Evolutionary conservation across 2,113 vertebrate genomes (phyloP), one percentile per base, ranked within the genome.

Genomic region (Thomomys bottae): DNA sequence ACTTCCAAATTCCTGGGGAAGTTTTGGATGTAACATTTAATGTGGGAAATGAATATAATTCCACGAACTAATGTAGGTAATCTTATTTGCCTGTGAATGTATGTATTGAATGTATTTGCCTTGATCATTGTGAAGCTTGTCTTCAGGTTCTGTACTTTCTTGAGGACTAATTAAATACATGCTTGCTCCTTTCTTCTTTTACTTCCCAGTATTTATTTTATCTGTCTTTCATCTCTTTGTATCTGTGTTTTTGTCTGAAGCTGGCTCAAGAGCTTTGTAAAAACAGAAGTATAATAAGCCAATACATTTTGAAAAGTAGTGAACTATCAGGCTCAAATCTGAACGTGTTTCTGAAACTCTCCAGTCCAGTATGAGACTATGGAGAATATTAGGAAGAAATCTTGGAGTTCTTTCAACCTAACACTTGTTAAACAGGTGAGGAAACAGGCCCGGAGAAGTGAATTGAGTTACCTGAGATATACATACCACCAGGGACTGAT

Each of bases 191-290:
- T 34, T 26, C 17, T 59, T 42, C 30, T 61, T 77, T 66, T 81
- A 30, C 24, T 75, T 72, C 42, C 79, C 7, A 57, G 38, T 28
- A 90, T 54, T 87, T 84, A 59, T 4, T 68, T 83, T 78, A 49
- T 15, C n/a, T 92, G 42, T 34, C 49, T 75, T 63, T 54, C 77
- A 34, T 21, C 30, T 76, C 45, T 87, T 18, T 6, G 11, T 88
- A 76, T 40, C 38, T 82, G 1, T 57, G 42, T 73, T 95, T 92
- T 57, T 64, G 17, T 49, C 85, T 38, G 5, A 86, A 92, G 24
- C 8, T 67, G 5, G 18, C 45, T 87, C 42, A 26, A 78, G 12
- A 59, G 63, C 23, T 85, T 82, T 59, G 21, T 45, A n/a, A 67
- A 86, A 91, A 72, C 34, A 82, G n/a, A 36, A 17, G n/a, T 40